Percentiles rank a stretch among this genome's conserved stretches.
These are phyloP conservation scores for Proisotoma minuta DNA, from an alignment of 2,888 invertebrate species.

Conservation along the genomic window DNA sequence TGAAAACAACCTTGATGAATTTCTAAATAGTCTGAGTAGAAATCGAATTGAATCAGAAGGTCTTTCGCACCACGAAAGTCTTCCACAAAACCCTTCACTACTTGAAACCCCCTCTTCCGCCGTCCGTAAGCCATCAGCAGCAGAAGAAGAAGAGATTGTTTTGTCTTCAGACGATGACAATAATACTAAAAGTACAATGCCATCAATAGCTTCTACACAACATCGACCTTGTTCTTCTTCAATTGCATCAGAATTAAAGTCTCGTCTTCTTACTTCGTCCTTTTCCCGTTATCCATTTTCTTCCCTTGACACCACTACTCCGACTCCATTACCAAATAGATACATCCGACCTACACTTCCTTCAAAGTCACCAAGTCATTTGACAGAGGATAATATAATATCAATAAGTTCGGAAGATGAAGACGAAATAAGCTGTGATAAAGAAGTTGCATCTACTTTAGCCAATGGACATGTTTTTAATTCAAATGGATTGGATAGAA, in stretches of 20 bases:
- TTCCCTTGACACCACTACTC: no score
- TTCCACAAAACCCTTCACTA: no score
- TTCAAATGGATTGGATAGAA: not conserved
- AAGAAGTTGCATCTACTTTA: conserved; percentile 16
- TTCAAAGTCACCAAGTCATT: not conserved
- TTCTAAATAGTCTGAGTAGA: no score
- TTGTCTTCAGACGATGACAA: conserved; percentile 44
- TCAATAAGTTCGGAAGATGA: conserved; percentile 35
- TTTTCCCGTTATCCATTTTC: not conserved
- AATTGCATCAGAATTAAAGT: not conserved
- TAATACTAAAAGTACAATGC: not conserved
- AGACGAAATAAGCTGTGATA: conserved; percentile 16
- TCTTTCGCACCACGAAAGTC: no score
- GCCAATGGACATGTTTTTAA: conserved; percentile 20
- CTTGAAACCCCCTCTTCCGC: no score
- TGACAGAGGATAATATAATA: conserved; percentile 11
- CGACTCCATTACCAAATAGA: not conserved
- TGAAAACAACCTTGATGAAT: no score
- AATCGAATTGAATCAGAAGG: no score
- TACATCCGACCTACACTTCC: not conserved
- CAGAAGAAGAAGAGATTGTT: conserved; percentile 26
- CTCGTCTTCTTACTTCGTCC: not conserved
- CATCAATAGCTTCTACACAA: no score
- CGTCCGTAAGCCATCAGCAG: no score
- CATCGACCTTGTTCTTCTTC: conserved; percentile 5